Conservation (phyloP, 2,113 vertebrate species). For the Romanogobio albipinnatus region DNA sequence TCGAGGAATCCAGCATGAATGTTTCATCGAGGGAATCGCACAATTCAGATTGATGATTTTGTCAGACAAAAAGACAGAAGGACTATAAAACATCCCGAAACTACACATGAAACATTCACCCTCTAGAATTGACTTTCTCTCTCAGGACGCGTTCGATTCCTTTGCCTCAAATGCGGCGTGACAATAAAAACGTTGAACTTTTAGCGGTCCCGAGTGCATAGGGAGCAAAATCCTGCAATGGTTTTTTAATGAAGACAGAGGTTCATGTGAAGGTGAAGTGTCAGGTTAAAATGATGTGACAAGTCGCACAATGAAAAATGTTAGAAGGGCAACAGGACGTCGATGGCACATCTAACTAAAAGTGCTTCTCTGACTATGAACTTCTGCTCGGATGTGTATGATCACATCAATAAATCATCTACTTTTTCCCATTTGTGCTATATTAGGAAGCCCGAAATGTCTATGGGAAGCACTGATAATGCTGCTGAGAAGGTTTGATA, state of each 20-base stretch:
- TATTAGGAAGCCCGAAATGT: not conserved
- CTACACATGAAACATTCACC: not conserved
- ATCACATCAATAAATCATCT: conserved; percentile 18
- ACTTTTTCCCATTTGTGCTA: not conserved
- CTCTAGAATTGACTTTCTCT: not conserved
- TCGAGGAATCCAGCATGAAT: conserved; percentile 20
- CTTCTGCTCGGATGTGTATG: not conserved
- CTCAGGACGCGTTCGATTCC: not conserved
- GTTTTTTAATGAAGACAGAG: conserved; percentile 37
- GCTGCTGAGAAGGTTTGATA: not conserved
- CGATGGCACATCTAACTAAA: not conserved
- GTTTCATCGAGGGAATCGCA: not conserved
- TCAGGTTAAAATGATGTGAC: conserved; percentile 20
- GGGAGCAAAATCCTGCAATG: not conserved
- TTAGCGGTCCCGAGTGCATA: not conserved
- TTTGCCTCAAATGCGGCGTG: not conserved
- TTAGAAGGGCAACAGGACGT: conserved; percentile 5
- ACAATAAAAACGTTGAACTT: conserved; percentile 22
- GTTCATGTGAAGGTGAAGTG: conserved; percentile 13
- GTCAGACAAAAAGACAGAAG: conserved; percentile 24
- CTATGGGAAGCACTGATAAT: not conserved
- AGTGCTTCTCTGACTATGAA: not conserved
- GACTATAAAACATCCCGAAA: conserved; percentile 11
- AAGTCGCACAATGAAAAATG: not conserved
- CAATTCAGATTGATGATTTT: conserved; percentile 20